These are phyloP conservation scores for Drosophila murphyi DNA, from an alignment of 1,140 invertebrate genomes.

Conservation along the genomic window DNA sequence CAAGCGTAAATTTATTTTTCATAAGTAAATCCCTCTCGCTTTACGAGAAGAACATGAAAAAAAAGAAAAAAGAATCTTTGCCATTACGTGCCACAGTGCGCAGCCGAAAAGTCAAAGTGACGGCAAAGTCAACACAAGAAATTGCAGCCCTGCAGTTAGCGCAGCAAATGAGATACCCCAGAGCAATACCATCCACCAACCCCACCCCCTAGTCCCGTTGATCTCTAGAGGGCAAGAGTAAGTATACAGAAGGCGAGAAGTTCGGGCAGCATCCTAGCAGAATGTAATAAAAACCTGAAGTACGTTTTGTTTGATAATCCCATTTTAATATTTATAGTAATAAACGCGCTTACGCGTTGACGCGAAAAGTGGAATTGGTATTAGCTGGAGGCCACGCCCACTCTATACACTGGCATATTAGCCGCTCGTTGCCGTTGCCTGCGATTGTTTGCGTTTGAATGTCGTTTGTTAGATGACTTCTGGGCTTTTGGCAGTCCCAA, in stretches of 20 bases:
- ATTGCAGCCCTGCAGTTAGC: conserved; percentile 58
- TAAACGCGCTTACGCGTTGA: conserved; percentile 65
- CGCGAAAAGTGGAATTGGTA: conserved; percentile 3
- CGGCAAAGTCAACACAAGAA: conserved; percentile 66
- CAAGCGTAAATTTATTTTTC: conserved; percentile 66
- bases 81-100: conserved; percentile 50
- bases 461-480: conserved; percentile 35
- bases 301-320: conserved; percentile 67
- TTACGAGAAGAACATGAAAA: neutral
- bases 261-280: conserved; percentile 23
- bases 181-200: neutral
- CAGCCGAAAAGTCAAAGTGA: conserved; percentile 59
- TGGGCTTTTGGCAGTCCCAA: neutral
- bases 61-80: conserved; percentile 9
- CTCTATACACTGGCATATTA: conserved; percentile 38
- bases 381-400: conserved; percentile 19
- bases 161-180: conserved; percentile 33
- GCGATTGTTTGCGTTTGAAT: conserved; percentile 18
- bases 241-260: conserved; percentile 2
- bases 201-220: conserved; percentile 2
- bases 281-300: conserved; percentile 68
- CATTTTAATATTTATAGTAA: conserved; percentile 73
- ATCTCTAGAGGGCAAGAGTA: conserved; percentile 26
- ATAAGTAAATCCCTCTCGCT: conserved; percentile 57
- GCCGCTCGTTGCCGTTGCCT: conserved; percentile 36